Conservation (phyloP, 2,113 vertebrate species). For the Plecotus auritus region DNA sequence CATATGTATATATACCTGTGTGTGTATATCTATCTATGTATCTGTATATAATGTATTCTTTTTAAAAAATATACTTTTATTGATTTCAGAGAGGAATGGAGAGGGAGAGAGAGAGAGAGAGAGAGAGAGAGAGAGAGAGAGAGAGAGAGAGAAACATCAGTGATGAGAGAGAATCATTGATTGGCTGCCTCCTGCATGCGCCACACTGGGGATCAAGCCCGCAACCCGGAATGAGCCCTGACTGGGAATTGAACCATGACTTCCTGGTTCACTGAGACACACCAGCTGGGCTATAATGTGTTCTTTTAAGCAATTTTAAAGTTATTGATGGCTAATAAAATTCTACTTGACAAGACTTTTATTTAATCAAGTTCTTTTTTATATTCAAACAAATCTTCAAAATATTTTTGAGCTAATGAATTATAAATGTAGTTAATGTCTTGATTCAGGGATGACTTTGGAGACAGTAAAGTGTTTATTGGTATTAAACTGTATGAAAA, state of each 20-base stretch:
- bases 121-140: no score
- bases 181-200: no score
- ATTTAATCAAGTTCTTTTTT: not conserved
- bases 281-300: not conserved
- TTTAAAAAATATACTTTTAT: not conserved
- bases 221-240: not conserved
- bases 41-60: not conserved
- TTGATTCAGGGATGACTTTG: not conserved
- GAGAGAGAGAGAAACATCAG: no score
- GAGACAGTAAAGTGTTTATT: not conserved
- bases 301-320: not conserved
- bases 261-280: not conserved
- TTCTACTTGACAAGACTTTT: not conserved
- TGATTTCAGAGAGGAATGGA: not conserved
- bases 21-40: not conserved
- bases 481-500: not conserved
- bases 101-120: no score
- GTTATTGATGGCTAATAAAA: not conserved
- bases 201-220: no score
- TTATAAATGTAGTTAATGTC: not conserved
- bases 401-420: not conserved
- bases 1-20: not conserved
- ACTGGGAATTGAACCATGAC: not conserved
- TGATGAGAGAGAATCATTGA: no score
- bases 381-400: not conserved